A percentile compares a stretch with the other conserved stretches of the same genome.
Conservation (phyloP, 2,113 vertebrate species). For the Crotophaga sulcirostris region DNA sequence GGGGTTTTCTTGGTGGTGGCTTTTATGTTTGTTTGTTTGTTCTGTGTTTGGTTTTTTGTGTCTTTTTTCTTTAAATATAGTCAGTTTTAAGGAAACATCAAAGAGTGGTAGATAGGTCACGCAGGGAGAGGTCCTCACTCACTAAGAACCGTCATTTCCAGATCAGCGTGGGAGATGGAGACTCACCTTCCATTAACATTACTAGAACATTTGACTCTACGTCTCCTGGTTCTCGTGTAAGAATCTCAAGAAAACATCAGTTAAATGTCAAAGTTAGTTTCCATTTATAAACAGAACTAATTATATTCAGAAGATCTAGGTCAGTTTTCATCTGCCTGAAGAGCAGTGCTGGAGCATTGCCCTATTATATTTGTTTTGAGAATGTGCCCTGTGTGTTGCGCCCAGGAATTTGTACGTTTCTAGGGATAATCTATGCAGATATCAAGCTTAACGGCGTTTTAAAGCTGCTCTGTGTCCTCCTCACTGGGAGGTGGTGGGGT, state of each 20-base stretch:
- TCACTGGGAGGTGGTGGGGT: background rate
- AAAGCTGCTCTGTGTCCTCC: background rate
- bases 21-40: background rate
- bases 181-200: background rate
- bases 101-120: background rate
- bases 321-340: constrained; percentile 35
- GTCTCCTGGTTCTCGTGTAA: background rate
- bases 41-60: background rate
- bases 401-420: background rate
- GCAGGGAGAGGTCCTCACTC: background rate
- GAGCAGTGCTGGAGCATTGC: background rate
- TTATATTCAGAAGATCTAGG: constrained; percentile 57
- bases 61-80: background rate
- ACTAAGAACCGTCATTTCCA: background rate
- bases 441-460: background rate
- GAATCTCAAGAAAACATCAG: constrained; percentile 30
- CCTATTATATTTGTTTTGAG: background rate
- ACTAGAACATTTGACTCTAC: background rate
- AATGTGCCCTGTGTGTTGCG: background rate
- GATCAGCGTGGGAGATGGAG: background rate
- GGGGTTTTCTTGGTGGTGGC: background rate
- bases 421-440: background rate
- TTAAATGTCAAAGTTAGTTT: constrained; percentile 57
- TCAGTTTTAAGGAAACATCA: background rate
- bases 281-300: constrained; percentile 61